phyloP scores from a whole-genome alignment of 1,140 invertebrate species.

The Drosophila melanogaster region Release_6_plus_ISO1_MT NT_037436.4:8982001-8982500 shows the following conservation, averaged over 20 bases:
- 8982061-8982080: constrained; percentile 2
- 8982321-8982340: neutral
- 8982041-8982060: constrained; percentile 37
- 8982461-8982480: constrained; percentile 52
- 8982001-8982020: constrained; percentile 53
- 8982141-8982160: too few species aligned
- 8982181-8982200: too few species aligned
- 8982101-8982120: neutral
- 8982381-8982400: constrained; percentile 52
- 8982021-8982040: constrained; percentile 23
- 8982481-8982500: constrained; percentile 73
- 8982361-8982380: constrained; percentile 40
- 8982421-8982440: constrained; percentile 29
- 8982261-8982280: too few species aligned
- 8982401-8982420: constrained; percentile 56
- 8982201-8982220: too few species aligned
- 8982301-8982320: too few species aligned
- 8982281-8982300: too few species aligned
- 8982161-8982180: too few species aligned
- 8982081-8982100: neutral
- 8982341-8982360: constrained; percentile 33
- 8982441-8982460: constrained; percentile 72
- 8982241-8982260: too few species aligned
- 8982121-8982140: constrained; percentile 3
- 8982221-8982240: too few species aligned